Base-by-base conservation (phyloP, 2,797 vertebrate species). In the Allobates femoralis region DNA sequence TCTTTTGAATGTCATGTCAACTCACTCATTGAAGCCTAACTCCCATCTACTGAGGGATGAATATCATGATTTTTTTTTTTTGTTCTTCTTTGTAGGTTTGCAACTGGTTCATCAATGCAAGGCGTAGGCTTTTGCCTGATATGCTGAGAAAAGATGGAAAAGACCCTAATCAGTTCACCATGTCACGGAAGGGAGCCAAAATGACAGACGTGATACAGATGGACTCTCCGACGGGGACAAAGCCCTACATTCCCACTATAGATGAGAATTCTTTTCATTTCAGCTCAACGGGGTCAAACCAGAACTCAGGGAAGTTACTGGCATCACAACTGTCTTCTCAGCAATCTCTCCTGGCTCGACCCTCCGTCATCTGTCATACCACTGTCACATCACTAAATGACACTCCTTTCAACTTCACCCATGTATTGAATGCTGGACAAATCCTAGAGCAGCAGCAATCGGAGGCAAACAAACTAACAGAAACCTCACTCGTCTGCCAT, bases 61-160 rank as follows among this genome's bases (percentile, higher is more conserved):
- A 62, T 41, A 5, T 62, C 21, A n/a, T 16, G 2, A 21, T 12
- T 37, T 71, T 37, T 23, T n/a, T 10, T 46, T 83, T 79, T 93
- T 16, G n/a, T n/a, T n/a, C n/a, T 92, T 30, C 89, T 91, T 66
- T 92, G 85, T 93, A 99, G 98, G 98, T 99, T 92, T 99, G 98
- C 93, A 99, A 99, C 94, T 99, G 98, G 98, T 99, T 99, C 93
- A 99, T 99, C 90, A 99, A 99, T 67, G 98, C 98, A 1, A 96
- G 98, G 76, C 96, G 98, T 87, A 96, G 98, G 89, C 97, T 99
- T 7, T 96, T 99, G 83, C 98, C 98, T 0, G 98, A 99, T 94
- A 97, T 99, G 98, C 92, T 99, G 90, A 94, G 97, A 91, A 99
- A 98, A 93, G 98, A 99, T 64, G 98, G 98, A 90, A 98, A 99